Evolutionary conservation across 2,797 vertebrate species (phyloP).

Genomic region (Orestias chungarensis): DNA sequence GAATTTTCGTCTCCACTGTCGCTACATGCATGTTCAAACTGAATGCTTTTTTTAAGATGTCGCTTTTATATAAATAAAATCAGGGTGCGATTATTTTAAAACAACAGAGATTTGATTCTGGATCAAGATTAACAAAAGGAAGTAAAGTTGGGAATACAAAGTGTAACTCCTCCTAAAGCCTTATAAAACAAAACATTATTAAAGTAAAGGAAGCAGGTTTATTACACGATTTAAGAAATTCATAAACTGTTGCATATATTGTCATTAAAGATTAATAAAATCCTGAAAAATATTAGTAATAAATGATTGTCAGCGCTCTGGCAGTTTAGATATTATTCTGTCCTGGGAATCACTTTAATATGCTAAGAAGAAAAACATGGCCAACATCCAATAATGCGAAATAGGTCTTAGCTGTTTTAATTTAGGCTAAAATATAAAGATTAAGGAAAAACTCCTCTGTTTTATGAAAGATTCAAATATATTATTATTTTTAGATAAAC

Average conservation of each 20-base stretch:
- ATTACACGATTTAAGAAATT: too few relatives aligned
- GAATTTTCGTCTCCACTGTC: too few relatives aligned
- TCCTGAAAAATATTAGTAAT: not conserved
- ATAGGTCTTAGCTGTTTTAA: not conserved
- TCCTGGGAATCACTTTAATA: not conserved
- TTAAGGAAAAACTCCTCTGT: not conserved
- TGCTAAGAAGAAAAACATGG: not conserved
- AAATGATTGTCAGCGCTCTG: not conserved
- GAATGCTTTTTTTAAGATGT: conserved; percentile 6
- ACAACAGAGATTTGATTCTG: not conserved
- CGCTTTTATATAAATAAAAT: not conserved
- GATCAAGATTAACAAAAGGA: not conserved
- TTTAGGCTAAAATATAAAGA: not conserved
- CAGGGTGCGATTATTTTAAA: not conserved
- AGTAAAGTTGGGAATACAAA: not conserved
- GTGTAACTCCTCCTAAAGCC: not conserved
- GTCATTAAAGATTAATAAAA: not conserved
- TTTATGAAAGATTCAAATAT: conserved; percentile 1
- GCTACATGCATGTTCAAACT: too few relatives aligned
- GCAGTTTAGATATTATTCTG: not conserved
- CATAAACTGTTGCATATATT: not conserved
- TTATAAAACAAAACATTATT: not conserved
- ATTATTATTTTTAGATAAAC: not conserved
- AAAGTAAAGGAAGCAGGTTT: not conserved
- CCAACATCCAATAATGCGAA: not conserved